Base-by-base conservation (phyloP, 1,140 invertebrate species). In the Papilio polyxenes region DNA sequence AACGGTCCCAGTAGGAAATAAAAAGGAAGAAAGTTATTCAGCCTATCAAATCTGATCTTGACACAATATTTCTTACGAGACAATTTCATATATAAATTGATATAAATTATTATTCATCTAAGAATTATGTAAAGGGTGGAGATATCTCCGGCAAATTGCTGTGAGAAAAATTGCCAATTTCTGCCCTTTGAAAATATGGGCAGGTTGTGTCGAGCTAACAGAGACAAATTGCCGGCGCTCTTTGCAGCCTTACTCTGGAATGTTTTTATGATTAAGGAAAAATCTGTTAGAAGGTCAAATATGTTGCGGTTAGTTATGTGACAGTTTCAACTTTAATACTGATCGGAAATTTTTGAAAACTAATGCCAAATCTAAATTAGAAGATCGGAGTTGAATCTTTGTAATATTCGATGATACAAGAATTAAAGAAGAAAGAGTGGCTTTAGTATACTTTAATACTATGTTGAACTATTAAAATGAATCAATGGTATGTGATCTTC, bases 141-240 rank as follows among this genome's bases (percentile, higher is more conserved):
- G 37, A 65, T 65, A 80, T 23, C 78, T 80, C 59, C 8, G 56
- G 37, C 78, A 80, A 80, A 80, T 80, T 80, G 78, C 56, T 80
- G 37, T 44, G 77, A 80, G 37, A 69, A 69, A 80, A 65, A 80
- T 80, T 80, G 78, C 78, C 78, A 80, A 80, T 80, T 69, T 80
- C 59, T 65, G 78, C 78, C 78, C 78, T 80, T 80, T 80, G 56
- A 80, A 80, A 80, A 69, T 80, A 80, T 80, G 78, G 78, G 17
- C 78, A 80, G 78, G 78, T 80, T 80, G 59, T 80, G 78, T 80
- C 78, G 37, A 44, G 59, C 40, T 80, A 80, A 80, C 78, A 80
- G 78, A 80, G 78, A 80, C 44, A 80, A 80, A 80, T 80, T 80
- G 78, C 56, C 40, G 13, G 62, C 31, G 76, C 31, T 79, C 53